Base-by-base conservation (phyloP, 2,113 vertebrate species). In the Oostethus manadensis region DNA sequence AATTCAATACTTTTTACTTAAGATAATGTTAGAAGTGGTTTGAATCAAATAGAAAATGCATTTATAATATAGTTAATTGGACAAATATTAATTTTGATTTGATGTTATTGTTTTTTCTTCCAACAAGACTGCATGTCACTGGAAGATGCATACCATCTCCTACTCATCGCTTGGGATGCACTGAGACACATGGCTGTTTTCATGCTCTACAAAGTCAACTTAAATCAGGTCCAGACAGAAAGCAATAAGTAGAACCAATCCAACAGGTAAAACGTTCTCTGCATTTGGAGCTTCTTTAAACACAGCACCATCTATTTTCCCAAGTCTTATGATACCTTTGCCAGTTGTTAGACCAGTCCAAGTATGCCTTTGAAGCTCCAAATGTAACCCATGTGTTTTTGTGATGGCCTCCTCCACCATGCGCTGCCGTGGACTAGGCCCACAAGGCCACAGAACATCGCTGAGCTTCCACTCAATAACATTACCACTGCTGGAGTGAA, bases 401-500 rank as follows among this genome's bases (percentile, higher is more conserved):
- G 46, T 43, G 16, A 67, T 63, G 61, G 58, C 58, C 59, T 23
- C 29, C 23, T 51, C 23, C 22, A 58, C 59, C 47, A 26, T 8
- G 53, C 54, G 49, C 74, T 45, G 26, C 64, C 44, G 63, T 66
- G 44, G 58, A 69, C 57, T 60, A 44, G 35, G 64, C 66, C 63
- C 62, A 49, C 58, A 67, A 64, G 71, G 78, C 56, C 68, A 64
- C 71, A 56, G 49, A 64, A 62, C 58, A 71, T 51, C 63, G 47
- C 54, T 26, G 42, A 61, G 80, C 85, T 80, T 84, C 69, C 62
- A 55, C 80, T 74, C 79, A 87, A 89, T 85, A 88, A 90, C 80
- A 89, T 86, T 9, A 60, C 59, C 70, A n/a, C 16, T 23, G 59
- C 66, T 67, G 77, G 81, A 70, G 70, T 58, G 74, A 87, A 88